Conservation (phyloP, 2,797 vertebrate species). For the Ispidina picta region DNA sequence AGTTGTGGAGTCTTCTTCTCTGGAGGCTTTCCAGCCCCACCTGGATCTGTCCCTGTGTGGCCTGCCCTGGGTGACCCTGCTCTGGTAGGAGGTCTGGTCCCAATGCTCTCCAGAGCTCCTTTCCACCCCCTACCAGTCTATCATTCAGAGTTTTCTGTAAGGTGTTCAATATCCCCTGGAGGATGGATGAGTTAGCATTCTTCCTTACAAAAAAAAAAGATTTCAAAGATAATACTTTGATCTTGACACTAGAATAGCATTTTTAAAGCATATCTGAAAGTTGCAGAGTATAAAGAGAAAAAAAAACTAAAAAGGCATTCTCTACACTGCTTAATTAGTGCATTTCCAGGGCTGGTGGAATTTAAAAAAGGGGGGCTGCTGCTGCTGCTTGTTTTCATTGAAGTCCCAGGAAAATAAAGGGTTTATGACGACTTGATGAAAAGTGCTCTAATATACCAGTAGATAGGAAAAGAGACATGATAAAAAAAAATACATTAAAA, state of each 20-base stretch:
- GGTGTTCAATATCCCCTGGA: background rate
- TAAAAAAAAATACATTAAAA: background rate
- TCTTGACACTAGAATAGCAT: background rate
- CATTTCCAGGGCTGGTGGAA: background rate
- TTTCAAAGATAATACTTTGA: background rate
- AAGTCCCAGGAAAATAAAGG: background rate
- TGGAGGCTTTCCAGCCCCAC: no score
- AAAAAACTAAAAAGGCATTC: background rate
- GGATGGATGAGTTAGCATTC: background rate
- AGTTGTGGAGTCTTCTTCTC: no score
- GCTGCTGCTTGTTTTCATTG: background rate
- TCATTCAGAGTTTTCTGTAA: background rate
- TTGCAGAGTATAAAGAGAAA: accelerated
- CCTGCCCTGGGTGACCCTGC: no score
- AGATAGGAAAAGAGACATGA: background rate
- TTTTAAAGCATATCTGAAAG: background rate
- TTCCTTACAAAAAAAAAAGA: background rate
- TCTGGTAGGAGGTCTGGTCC: no score
- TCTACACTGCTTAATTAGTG: background rate
- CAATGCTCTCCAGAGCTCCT: no score
- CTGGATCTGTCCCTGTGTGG: no score
- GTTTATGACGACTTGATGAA: background rate
- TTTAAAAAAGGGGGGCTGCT: background rate
- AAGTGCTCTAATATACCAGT: background rate
- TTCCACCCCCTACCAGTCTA: no score